Base-by-base conservation (phyloP, 2,888 invertebrate genomes). In the Cerceris rybyensis region DNA sequence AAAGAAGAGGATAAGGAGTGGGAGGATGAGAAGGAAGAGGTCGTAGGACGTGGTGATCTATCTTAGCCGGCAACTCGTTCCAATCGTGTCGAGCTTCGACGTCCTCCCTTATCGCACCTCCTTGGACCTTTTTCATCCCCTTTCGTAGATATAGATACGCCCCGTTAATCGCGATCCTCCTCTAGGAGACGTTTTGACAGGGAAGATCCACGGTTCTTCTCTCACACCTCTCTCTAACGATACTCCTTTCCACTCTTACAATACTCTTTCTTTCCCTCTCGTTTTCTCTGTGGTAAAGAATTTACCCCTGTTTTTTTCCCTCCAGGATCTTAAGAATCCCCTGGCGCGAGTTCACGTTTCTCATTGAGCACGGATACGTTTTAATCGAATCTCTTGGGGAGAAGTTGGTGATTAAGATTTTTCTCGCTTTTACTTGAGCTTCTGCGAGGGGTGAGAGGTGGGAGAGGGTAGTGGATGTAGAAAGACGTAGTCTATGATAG, bases 21-120 rank as follows among this genome's bases (percentile, higher is more conserved):
- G n/a, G 42, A 14, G 46, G 28, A 49, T 61, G 8, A 17, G 57
- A 1, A 39, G 60, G n/a, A 9, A 16, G 61, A 59, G 13, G n/a
- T 17, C 49, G 41, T 60, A 41, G 59, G 70, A 76, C 64, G 50
- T 43, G 59, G 63, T 57, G 72, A 78, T 79, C 69, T 67, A 70
- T 79, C 79, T 76, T 55, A 64, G 50, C 66, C 28, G 78, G 39
- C 72, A 71, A 69, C 60, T 72, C 67, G 17, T 78, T 79, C 78
- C 72, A 78, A 79, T 79, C 78, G 50, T 68, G 77, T 77, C 71
- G 58, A 17, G 9, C 50, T 66, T 65, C 72, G 72, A 72, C 69
- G 55, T 63, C 41, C 65, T 28, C 28, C 54, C 72, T 78, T 79
- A 72, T 73, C 72, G 6, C 13, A n/a, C 5, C 54, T 49, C 49